Evolutionary conservation across 2,797 vertebrate species (phyloP).

Genomic region (Arnoldichthys spilopterus): DNA sequence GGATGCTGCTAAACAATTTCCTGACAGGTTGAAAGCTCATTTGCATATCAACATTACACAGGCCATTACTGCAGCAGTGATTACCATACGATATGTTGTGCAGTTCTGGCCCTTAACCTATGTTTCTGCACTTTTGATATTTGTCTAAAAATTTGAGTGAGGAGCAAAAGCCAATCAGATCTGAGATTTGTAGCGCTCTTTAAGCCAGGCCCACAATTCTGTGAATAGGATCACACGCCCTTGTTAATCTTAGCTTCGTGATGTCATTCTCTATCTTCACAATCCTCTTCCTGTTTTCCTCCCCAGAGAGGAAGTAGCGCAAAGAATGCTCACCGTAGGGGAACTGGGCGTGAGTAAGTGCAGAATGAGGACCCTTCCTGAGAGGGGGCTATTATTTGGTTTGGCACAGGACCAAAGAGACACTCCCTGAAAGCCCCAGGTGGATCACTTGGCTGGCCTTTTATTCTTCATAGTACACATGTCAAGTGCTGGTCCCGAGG

Average conservation of each 20-base stretch:
- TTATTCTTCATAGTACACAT: conserved; percentile 13
- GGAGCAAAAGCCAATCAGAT: not conserved
- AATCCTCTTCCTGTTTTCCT: conserved; percentile 47
- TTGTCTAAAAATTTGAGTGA: not conserved
- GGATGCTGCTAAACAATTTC: not conserved
- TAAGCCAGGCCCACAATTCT: not conserved
- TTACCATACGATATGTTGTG: not conserved
- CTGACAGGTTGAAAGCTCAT: not conserved
- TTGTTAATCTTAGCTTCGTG: conserved; percentile 42
- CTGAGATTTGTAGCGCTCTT: not conserved
- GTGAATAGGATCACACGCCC: conserved; percentile 16
- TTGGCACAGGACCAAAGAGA: conserved; percentile 41
- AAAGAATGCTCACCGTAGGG: conserved; percentile 36
- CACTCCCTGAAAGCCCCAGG: conserved; percentile 50
- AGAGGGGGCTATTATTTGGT: conserved; percentile 37
- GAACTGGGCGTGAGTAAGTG: conserved; percentile 24
- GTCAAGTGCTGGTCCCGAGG: conserved; percentile 26
- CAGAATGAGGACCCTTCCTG: conserved; percentile 47
- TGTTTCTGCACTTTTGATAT: not conserved
- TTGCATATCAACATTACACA: not conserved
- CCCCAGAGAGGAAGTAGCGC: conserved; percentile 42
- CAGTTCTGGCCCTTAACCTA: not conserved
- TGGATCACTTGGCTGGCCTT: conserved; percentile 36
- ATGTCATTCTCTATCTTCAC: conserved; percentile 37
- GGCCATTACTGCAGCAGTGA: not conserved